Conservation (phyloP, 2,113 vertebrate genomes). For the Pedionomus torquatus region DNA sequence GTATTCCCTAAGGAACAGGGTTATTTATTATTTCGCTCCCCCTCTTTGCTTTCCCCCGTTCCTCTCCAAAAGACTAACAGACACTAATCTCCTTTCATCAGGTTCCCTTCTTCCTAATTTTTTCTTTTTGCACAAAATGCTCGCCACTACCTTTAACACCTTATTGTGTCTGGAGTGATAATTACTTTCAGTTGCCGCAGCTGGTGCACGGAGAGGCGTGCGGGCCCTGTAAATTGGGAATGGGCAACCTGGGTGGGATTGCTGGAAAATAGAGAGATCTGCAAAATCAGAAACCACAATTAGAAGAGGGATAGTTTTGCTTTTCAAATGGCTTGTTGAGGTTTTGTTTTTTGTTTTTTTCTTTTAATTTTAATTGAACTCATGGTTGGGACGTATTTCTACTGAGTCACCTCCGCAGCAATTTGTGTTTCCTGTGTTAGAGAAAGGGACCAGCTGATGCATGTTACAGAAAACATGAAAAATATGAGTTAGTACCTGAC, state of each 20-base stretch:
- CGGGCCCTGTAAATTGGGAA: conserved; percentile 34
- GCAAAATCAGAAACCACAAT: background rate
- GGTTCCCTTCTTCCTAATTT: conserved; percentile 54
- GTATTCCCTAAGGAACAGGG: background rate
- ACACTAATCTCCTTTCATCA: conserved; percentile 57
- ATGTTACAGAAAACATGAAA: background rate
- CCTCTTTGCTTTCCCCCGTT: conserved; percentile 1
- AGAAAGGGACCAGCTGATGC: background rate
- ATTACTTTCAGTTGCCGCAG: conserved; percentile 64
- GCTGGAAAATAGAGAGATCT: background rate
- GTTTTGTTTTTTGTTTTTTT: background rate
- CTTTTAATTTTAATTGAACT: background rate
- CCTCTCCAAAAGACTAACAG: conserved; percentile 71
- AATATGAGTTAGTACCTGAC: background rate
- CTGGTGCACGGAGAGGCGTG: conserved; percentile 44
- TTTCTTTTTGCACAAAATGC: conserved; percentile 38
- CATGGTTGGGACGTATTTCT: background rate
- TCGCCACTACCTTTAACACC: conserved; percentile 44
- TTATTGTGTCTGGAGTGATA: conserved; percentile 60
- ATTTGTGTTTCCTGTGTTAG: background rate
- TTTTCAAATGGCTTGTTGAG: background rate
- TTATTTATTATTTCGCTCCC: conserved; percentile 56
- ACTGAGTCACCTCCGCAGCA: background rate
- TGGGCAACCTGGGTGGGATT: conserved; percentile 46
- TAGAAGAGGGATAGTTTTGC: background rate